These are phyloP conservation scores for Panagrolaimus sp. DNA, from an alignment of 1,140 invertebrate species.

Conservation along the genomic window DNA sequence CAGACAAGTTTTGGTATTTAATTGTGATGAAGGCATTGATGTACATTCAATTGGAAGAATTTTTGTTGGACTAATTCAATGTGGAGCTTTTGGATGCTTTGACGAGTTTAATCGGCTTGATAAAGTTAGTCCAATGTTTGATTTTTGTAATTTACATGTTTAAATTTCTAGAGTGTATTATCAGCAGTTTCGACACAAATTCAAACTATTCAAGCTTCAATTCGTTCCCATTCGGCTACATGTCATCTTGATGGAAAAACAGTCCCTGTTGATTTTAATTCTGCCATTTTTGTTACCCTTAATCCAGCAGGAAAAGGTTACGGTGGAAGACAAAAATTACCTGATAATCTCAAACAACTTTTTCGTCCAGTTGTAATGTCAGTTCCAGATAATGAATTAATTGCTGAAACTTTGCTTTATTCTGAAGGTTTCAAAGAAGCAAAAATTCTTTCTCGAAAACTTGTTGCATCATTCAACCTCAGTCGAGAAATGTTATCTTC, in stretches of 20 bases:
- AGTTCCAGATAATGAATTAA: constrained; percentile 89
- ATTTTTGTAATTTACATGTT: constrained; percentile 14
- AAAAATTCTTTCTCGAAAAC: constrained; percentile 94
- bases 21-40: constrained; percentile 79
- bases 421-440: constrained; percentile 94
- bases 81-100: constrained; percentile 98
- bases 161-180: constrained; percentile 62
- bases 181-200: constrained; percentile 98
- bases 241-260: constrained; percentile 31
- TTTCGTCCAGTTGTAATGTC: constrained; percentile 98
- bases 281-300: constrained; percentile 99
- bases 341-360: constrained; percentile 95
- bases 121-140: constrained; percentile 66
- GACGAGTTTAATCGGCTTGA: constrained; percentile 99
- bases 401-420: constrained; percentile 98
- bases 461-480: constrained; percentile 89
- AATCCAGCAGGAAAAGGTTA: constrained; percentile 81
- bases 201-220: constrained; percentile 95
- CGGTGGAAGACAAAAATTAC: constrained; percentile 92
- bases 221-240: constrained; percentile 60
- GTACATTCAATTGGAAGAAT: constrained; percentile 76
- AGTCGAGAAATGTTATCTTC: constrained; percentile 95
- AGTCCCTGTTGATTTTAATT: constrained; percentile 76
- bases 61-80: constrained; percentile 89
- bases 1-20: constrained; percentile 95